These are phyloP conservation scores for Scaptomyza tumidula DNA, from an alignment of 2,888 invertebrate genomes.

Conservation along the genomic window DNA sequence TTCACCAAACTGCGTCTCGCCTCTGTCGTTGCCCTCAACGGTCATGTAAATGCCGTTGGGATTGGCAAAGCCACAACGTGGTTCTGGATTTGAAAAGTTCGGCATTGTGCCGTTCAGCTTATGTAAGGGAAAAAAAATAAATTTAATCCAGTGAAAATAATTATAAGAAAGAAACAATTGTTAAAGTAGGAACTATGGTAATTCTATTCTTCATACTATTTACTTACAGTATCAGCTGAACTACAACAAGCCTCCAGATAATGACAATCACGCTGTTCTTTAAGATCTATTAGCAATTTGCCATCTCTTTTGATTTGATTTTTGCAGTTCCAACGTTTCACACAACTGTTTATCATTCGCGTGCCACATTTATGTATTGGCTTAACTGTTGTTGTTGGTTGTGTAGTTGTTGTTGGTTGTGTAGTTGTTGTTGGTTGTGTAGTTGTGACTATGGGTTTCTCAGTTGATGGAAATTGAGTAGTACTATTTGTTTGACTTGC, in stretches of 20 bases:
- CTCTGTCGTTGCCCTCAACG: not conserved
- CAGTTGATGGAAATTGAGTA: too few relatives aligned
- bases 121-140: not conserved
- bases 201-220: not conserved
- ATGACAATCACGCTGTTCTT: not conserved
- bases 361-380: not conserved
- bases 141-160: not conserved
- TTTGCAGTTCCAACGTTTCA: slow-evolving; percentile 10
- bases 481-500: too few relatives aligned
- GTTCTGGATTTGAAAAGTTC: rapidly evolving
- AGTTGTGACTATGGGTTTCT: not conserved
- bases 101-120: not conserved
- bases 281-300: slow-evolving; percentile 9
- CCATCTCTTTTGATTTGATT: rapidly evolving
- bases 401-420: not conserved
- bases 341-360: not conserved
- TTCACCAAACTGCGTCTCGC: slow-evolving; percentile 32
- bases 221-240: slow-evolving; percentile 5
- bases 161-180: not conserved
- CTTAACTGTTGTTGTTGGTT: not conserved
- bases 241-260: slow-evolving; percentile 30
- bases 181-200: not conserved
- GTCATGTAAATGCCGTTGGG: slow-evolving; percentile 17
- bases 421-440: too few relatives aligned
- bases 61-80: slow-evolving; percentile 26